phyloP scores from a whole-genome alignment of 2,113 vertebrate genomes.

The Pipa parva region DNA sequence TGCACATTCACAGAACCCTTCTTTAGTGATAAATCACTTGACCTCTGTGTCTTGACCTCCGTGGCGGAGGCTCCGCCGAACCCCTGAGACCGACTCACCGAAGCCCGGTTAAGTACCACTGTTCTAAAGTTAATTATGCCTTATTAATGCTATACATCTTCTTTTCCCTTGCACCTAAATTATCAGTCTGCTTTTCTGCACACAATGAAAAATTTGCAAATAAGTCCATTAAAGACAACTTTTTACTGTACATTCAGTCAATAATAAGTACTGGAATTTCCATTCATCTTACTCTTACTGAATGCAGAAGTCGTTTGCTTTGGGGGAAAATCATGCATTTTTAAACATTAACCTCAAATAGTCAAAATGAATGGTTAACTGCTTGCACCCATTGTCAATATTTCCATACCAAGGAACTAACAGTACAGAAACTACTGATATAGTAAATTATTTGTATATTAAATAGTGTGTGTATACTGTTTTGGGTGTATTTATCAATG shows the following conservation, averaged over 20 bases:
- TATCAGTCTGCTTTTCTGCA: neutral
- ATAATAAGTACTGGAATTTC: neutral
- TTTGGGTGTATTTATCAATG: too few species aligned
- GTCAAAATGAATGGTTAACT: neutral
- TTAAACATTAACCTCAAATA: neutral
- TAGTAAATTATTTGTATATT: too few species aligned
- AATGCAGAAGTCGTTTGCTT: neutral
- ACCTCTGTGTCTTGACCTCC: too few species aligned
- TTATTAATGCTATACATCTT: neutral
- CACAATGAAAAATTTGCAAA: neutral
- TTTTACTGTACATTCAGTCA: slow-evolving; percentile 2
- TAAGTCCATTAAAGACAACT: neutral
- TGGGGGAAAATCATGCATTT: neutral
- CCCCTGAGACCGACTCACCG: too few species aligned
- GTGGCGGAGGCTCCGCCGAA: too few species aligned
- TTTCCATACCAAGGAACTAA: neutral
- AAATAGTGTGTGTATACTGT: too few species aligned
- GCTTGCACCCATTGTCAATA: neutral
- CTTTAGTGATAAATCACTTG: too few species aligned
- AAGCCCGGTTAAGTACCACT: too few species aligned
- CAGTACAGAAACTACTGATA: neutral
- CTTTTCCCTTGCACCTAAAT: neutral
- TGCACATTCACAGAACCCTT: too few species aligned
- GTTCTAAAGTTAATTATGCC: neutral
- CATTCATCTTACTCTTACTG: neutral